Evolutionary conservation across 2,113 vertebrate genomes (phyloP).

Genomic region (Poeciliopsis prolifica): DNA sequence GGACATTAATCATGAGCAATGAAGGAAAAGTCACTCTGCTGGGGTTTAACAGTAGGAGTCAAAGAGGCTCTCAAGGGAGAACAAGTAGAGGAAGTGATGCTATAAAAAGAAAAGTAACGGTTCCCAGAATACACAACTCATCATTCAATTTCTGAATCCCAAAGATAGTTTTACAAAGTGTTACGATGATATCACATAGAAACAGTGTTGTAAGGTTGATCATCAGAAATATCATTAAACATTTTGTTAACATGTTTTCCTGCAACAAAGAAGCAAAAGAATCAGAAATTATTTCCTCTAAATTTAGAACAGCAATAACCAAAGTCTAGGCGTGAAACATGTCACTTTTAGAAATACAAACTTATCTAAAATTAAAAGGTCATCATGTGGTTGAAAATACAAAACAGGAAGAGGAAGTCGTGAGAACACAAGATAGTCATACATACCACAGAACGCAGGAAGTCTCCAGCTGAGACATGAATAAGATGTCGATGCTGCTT

Average conservation of each 20-base stretch:
- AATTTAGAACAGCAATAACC: too few species aligned
- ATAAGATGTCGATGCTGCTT: not conserved
- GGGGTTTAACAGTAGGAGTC: not conserved
- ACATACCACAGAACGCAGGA: not conserved
- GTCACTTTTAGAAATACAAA: not conserved
- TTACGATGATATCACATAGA: not conserved
- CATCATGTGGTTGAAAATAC: not conserved
- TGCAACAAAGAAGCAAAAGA: not conserved
- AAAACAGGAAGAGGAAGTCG: constrained; percentile 17
- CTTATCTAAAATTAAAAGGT: not conserved
- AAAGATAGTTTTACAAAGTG: not conserved
- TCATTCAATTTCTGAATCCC: not conserved
- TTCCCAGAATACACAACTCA: not conserved
- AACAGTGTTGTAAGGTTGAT: not conserved
- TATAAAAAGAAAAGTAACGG: too few species aligned
- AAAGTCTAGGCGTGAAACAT: too few species aligned
- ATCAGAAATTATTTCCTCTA: not conserved
- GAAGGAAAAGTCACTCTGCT: not conserved
- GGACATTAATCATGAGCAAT: not conserved
- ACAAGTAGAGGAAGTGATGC: too few species aligned
- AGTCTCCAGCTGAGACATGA: not conserved
- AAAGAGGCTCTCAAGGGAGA: too few species aligned
- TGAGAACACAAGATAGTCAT: not conserved
- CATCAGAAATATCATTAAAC: not conserved
- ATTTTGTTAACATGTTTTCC: not conserved